These are phyloP conservation scores for Lycorma delicatula DNA, from an alignment of 1,140 invertebrate genomes.

Conservation along the genomic window DNA sequence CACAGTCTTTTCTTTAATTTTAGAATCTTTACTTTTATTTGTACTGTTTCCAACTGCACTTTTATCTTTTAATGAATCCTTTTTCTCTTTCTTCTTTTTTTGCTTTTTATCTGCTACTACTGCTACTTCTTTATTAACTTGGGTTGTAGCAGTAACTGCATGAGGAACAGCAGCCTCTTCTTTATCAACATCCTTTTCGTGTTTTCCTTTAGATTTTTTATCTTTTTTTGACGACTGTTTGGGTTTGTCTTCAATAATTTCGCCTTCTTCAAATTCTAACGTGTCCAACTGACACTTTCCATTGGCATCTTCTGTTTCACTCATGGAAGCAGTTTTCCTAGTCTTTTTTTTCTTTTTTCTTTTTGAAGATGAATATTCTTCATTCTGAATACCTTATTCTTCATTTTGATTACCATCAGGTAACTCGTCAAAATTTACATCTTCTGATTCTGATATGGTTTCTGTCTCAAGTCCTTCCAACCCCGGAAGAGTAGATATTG, in stretches of 20 bases:
- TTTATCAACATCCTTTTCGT: constrained; percentile 44
- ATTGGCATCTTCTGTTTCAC: constrained; percentile 9
- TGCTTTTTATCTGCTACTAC: constrained; percentile 43
- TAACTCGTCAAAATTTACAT: constrained; percentile 21
- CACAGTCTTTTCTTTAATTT: constrained; percentile 39
- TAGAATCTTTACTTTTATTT: constrained; percentile 28
- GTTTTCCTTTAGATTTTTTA: constrained; percentile 29
- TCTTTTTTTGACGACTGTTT: constrained; percentile 39
- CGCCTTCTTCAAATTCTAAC: constrained; percentile 40
- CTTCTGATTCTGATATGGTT: constrained; percentile 52
- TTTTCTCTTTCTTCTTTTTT: constrained; percentile 49
- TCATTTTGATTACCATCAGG: not conserved
- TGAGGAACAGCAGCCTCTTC: constrained; percentile 42
- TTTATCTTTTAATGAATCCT: constrained; percentile 28
- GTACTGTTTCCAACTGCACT: constrained; percentile 19
- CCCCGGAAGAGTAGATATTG: constrained; percentile 33
- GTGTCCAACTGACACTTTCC: not conserved
- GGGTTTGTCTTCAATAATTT: constrained; percentile 42
- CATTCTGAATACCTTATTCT: no score
- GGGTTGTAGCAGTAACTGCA: constrained; percentile 37
- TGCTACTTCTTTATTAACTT: constrained; percentile 37
- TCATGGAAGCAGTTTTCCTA: constrained; percentile 12
- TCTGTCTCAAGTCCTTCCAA: constrained; percentile 57
- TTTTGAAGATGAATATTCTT: constrained; percentile 18
- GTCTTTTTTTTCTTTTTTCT: constrained; percentile 27